Base-by-base conservation (phyloP, 2,797 vertebrate species). In the Echiichthys vipera region DNA sequence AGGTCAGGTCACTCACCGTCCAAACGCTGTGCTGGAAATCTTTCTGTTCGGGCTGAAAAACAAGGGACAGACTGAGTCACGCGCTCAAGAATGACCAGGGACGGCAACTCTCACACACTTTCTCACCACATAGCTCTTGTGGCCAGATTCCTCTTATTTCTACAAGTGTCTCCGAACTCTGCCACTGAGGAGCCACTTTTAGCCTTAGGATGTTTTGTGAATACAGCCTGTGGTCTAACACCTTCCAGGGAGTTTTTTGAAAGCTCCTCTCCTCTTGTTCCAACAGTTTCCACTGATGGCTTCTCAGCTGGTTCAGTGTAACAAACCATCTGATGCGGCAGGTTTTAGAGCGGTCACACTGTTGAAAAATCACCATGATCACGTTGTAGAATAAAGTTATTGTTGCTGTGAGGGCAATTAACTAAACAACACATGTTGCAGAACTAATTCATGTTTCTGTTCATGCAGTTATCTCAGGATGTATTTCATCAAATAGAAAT, bases 1-100 rank as follows among this genome's bases (percentile, higher is more conserved):
- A 14, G 34, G 20, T 54, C 6, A 10, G 45, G 27, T 65, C 29
- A 82, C 96, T 95, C 92, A 99, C 98, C 97, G 95, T 86, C 98
- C 98, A 81, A 99, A 99, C 2, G 98, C 97, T 0, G 96, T 98
- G 88, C 97, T 99, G 79, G 97, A 95, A 83, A 99, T 98, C 92
- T 98, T 98, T 72, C 96, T 94, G 86, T 97, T 98, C 10, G 98
- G 97, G 89, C 98, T 99, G 86, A 76, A 92, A 57, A 56, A 73
- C 25, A 84, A 76, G 82, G 74, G 13, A 72, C 15, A 74, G 55
- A 57, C 10, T 0, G 5, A 71, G 49, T 77, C 46, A 62, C 18
- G 66, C 68, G 77, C 11, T 20, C 49, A 18, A 30, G 15, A 50
- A 15, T 29, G n/a, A 18, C 20, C n/a, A 22, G 20, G 29, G 17